phyloP scores from a whole-genome alignment of 92 coral and sea anemone genomes.

The Heteractis magnifica region DNA sequence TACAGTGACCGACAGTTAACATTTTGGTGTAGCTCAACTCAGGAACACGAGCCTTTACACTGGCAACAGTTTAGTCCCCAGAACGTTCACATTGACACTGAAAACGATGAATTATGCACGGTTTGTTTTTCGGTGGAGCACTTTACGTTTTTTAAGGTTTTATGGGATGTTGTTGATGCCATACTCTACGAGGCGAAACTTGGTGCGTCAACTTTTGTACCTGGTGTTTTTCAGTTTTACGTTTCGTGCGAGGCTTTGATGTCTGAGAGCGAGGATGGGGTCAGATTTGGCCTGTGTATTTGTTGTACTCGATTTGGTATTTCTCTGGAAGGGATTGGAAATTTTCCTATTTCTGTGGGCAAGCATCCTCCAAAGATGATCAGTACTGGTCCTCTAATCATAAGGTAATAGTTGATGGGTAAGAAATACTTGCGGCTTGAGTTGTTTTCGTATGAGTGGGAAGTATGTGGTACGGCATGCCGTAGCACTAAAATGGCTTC shows the following conservation, averaged over 20 bases:
- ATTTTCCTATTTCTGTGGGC: conserved; percentile 87
- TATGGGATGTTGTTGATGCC: conserved; percentile 88
- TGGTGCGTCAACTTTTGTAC: conserved; percentile 81
- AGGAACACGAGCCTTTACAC: conserved; percentile 60
- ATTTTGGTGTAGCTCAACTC: conserved; percentile 91
- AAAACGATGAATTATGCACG: conserved; percentile 54
- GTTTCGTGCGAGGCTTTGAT: conserved; percentile 90
- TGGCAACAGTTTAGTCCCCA: conserved; percentile 88
- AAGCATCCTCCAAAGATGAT: conserved; percentile 83
- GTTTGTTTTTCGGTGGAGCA: conserved; percentile 91
- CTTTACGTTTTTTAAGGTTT: conserved; percentile 76
- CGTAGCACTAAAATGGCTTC: too few species aligned
- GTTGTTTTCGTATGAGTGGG: too few species aligned
- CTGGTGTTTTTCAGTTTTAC: conserved; percentile 72
- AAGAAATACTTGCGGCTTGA: neutral
- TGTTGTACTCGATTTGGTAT: conserved; percentile 83
- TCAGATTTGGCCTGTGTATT: conserved; percentile 84
- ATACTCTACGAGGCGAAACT: conserved; percentile 83
- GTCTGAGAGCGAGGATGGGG: conserved; percentile 85
- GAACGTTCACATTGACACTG: conserved; percentile 60
- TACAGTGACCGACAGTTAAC: conserved; percentile 76
- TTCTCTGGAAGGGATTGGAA: conserved; percentile 83
- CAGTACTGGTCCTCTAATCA: conserved; percentile 69
- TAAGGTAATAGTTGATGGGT: conserved; percentile 56
- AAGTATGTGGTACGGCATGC: too few species aligned